Evolutionary conservation across 2,888 invertebrate species (phyloP), one percentile per base, ranked within the genome.

Genomic region (Netelia inedita): DNA sequence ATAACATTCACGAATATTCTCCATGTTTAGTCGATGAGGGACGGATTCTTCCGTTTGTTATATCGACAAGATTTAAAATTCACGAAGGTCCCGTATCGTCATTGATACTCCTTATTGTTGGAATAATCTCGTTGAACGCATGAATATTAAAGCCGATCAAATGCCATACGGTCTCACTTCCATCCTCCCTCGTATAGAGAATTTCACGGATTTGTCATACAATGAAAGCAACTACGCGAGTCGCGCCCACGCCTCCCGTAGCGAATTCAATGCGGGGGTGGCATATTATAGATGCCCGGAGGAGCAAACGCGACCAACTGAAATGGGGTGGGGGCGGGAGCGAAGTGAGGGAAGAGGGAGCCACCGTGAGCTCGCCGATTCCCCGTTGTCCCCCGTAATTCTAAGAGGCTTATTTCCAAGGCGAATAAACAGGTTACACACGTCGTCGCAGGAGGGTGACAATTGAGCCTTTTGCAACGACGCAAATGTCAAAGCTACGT

Each of bases 401-500:
- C 80, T 79, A 71, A 68, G 71, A 74, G 71, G 83, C 83, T 86
- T 79, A 81, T 41, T 63, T 69, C 72, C 73, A 59, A 74, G 55
- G 41, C 78, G 68, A 72, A 72, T 73, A 82, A 82, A 72, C 78
- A 72, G 72, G 72, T 82, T 73, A 72, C 41, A 11, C 19, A 46
- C 35, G 35, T 19, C 46, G 16, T 14, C 14, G 53, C 50, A 21
- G 72, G 65, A 28, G 59, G 59, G 43, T 72, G 78, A n/a, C 50
- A 41, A 43, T 55, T 63, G 63, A 65, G 79, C 53, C 50, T 46
- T 68, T 46, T 59, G 16, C 68, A 69, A 46, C 46, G 11, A 59
- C 50, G 35, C 6, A 6, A 35, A 35, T 35, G 35, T 35, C 6
- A 35, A 35, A 35, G 35, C 35, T 35, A 19, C 68, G 35, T 28